Base-by-base conservation (phyloP, 2,888 invertebrate genomes). In the Orthosia cruda region DNA sequence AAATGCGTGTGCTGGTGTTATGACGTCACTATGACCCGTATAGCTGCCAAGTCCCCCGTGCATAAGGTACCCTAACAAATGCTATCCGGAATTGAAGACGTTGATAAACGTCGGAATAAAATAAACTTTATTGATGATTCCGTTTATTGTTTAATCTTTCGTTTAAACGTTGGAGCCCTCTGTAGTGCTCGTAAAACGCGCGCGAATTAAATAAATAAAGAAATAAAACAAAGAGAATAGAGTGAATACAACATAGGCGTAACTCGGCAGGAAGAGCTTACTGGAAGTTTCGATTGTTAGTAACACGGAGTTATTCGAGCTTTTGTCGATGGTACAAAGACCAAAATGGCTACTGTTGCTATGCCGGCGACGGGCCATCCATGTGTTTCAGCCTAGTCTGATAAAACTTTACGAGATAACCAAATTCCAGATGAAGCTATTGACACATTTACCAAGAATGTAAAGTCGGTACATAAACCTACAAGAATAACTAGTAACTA, bases 1-100 rank as follows among this genome's bases (percentile, higher is more conserved):
- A 87, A 86, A 80, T 73, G 74, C 65, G 76, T 81, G 79, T 82
- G 70, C 73, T 62, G 59, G 63, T 45, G 32, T 7, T 12, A 45
- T 86, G 88, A 86, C 86, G 87, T 87, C 87, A 86, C 47, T 45
- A 65, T 86, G 86, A 83, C 87, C 86, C 87, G 77, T 85, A 77
- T 79, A 70, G 87, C 75, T 87, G 86, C 86, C 87, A 87, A 86
- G 71, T 83, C 73, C 81, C 74, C 49, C 71, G 74, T 85, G 78
- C 77, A 68, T 85, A 81, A 65, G 84, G 79, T 81, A 86, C 86
- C 86, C 74, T 67, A 83, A 83, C 50, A 72, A 80, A 78, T 64
- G 71, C 66, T 74, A 64, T 50, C 69, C 67, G 62, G 57, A 78
- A 75, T 55, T 66, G 65, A 80, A 82, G 65, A 75, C 75, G 66